Evolutionary conservation across 2,797 vertebrate genomes (phyloP).

Genomic region (Notamacropus eugenii): DNA sequence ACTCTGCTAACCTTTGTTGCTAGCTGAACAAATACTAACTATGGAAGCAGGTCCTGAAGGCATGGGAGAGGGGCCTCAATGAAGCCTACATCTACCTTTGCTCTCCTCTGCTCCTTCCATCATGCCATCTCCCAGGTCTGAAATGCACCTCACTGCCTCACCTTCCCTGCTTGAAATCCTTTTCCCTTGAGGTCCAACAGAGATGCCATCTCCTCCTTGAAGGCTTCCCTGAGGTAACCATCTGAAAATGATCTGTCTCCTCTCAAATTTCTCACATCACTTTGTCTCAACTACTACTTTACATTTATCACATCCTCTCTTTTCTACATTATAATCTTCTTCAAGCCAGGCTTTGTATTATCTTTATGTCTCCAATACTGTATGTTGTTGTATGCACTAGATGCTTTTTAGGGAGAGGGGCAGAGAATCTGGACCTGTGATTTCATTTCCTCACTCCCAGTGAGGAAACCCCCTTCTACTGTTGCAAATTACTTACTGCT

Average conservation of each 20-base stretch:
- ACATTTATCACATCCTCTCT: not conserved
- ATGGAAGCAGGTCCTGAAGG: not conserved
- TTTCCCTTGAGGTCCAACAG: not conserved
- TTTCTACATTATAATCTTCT: not conserved
- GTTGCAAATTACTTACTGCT: not conserved
- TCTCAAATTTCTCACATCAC: not conserved
- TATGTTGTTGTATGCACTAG: too few species aligned
- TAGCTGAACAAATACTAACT: not conserved
- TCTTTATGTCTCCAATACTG: too few species aligned
- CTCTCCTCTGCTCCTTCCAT: not conserved
- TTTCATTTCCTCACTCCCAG: not conserved
- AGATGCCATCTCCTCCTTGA: not conserved
- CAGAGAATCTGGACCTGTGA: not conserved
- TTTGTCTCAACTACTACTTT: not conserved
- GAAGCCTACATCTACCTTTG: not conserved
- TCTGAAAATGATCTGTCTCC: not conserved
- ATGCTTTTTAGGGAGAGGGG: too few species aligned
- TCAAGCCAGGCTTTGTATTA: not conserved
- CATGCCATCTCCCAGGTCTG: not conserved
- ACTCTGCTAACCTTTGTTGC: not conserved
- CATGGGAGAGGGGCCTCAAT: not conserved
- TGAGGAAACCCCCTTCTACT: not conserved
- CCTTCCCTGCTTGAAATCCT: not conserved
- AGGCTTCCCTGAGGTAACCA: not conserved
- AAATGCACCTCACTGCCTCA: not conserved